These are phyloP conservation scores for Procambarus virginalis DNA, from an alignment of 1,140 invertebrate species.

Conservation along the genomic window DNA sequence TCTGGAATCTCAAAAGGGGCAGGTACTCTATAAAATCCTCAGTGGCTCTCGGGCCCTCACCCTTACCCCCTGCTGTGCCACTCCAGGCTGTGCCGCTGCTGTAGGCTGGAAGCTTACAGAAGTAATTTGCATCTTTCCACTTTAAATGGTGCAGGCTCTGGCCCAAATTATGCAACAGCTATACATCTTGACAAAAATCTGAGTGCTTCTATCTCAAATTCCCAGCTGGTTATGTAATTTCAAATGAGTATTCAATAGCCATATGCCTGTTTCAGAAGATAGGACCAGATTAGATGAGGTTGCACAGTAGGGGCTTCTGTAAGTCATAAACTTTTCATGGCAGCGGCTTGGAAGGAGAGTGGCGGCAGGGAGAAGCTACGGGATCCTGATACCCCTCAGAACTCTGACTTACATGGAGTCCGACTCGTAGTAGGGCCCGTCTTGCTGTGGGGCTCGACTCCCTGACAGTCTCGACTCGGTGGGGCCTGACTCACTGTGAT, in stretches of 20 bases:
- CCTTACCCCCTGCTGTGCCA: conserved; percentile 23
- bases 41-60: conserved; percentile 29
- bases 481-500: conserved; percentile 47
- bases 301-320: conserved; percentile 50
- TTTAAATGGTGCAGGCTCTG: conserved; percentile 32
- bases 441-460: neutral
- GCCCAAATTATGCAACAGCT: neutral
- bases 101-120: conserved; percentile 66
- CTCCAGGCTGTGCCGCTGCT: conserved; percentile 47
- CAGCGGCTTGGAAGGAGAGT: conserved; percentile 44
- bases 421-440: neutral
- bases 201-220: neutral
- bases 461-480: conserved; percentile 29
- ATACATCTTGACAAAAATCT: neutral
- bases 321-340: conserved; percentile 56
- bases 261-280: neutral
- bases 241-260: conserved; percentile 8
- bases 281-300: conserved; percentile 9
- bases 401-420: conserved; percentile 29
- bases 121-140: conserved; percentile 29
- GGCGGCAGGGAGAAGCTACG: conserved; percentile 15
- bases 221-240: conserved; percentile 6
- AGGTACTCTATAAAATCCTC: conserved; percentile 23
- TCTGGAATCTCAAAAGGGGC: conserved; percentile 27
- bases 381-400: conserved; percentile 33